Evolutionary conservation across 2,113 vertebrate species (phyloP).

Genomic region (Hucho hucho): DNA sequence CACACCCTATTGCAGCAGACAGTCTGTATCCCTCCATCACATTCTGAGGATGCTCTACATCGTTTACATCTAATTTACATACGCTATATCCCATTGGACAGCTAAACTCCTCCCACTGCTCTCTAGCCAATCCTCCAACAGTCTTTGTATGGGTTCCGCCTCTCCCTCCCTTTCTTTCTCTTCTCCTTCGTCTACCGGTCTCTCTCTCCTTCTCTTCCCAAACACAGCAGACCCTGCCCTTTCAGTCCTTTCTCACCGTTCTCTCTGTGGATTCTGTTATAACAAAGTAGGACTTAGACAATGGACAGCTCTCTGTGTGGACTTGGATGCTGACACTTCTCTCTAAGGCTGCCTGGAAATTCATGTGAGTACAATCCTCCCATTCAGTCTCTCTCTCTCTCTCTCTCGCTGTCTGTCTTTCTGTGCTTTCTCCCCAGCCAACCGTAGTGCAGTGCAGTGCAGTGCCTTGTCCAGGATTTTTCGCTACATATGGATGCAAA

Average conservation of each 20-base stretch:
- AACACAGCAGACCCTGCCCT: constrained; percentile 65
- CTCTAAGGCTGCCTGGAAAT: constrained; percentile 44
- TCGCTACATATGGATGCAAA: constrained; percentile 4
- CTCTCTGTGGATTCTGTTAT: constrained; percentile 40
- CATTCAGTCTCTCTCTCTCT: constrained; percentile 13
- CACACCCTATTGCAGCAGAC: constrained; percentile 68
- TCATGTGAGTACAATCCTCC: constrained; percentile 68
- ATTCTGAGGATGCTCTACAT: constrained; percentile 42
- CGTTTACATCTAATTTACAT: constrained; percentile 4
- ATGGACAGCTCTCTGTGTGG: constrained; percentile 48
- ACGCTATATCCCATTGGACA: constrained; percentile 54
- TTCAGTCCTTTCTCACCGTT: constrained; percentile 48
- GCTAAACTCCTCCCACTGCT: constrained; percentile 45
- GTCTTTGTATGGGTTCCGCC: constrained; percentile 33
- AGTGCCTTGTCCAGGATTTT: constrained; percentile 9
- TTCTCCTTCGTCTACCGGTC: constrained; percentile 53
- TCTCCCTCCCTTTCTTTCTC: constrained; percentile 45
- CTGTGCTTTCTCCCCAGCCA: constrained; percentile 30
- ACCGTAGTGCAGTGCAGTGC: constrained; percentile 14
- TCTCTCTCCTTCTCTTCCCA: constrained; percentile 54
- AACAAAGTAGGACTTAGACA: constrained; percentile 48
- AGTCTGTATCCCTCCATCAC: constrained; percentile 34
- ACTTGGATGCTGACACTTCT: constrained; percentile 60
- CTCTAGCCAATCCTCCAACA: constrained; percentile 44
- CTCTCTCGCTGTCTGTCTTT: constrained; percentile 29